Evolutionary conservation across 30 jellyfish, hydroid and myxozoan genomes (phyloP).

Genomic region (Morbakka virulenta): DNA sequence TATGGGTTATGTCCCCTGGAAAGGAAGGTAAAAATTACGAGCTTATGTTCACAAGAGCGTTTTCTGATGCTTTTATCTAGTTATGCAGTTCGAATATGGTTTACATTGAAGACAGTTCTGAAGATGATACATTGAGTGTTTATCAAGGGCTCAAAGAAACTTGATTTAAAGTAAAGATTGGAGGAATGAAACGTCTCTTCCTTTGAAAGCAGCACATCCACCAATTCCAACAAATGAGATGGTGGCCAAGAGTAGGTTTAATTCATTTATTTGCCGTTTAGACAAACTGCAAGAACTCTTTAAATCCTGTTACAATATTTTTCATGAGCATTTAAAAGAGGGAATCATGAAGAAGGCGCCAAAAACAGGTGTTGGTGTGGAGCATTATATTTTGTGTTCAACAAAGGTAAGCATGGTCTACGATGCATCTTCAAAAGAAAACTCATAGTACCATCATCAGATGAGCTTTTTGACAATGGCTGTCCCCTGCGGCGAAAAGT

Average conservation of each 20-base stretch:
- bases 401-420: conserved; percentile 30
- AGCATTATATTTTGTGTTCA: conserved; percentile 41
- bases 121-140: conserved; percentile 15
- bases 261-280: background rate
- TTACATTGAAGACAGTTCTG: conserved; percentile 43
- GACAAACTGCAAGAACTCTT: conserved; percentile 6
- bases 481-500: conserved; percentile 41
- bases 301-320: background rate
- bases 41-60: conserved; percentile 11
- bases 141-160: conserved; percentile 29
- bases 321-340: conserved; percentile 24
- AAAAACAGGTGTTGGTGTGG: conserved; percentile 5
- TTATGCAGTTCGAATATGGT: conserved; percentile 43
- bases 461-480: conserved; percentile 51
- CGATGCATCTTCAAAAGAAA: conserved; percentile 33
- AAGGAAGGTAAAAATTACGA: background rate
- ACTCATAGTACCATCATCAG: conserved; percentile 7
- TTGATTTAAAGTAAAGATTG: conserved; percentile 8
- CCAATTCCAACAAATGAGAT: conserved; percentile 1
- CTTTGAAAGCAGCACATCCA: conserved; percentile 1
- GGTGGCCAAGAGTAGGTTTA: conserved; percentile 3
- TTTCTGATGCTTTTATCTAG: conserved; percentile 10
- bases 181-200: background rate
- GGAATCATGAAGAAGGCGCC: conserved; percentile 43
- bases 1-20: conserved; percentile 54